Conservation (phyloP, 2,888 invertebrate genomes). For the Eledone cirrhosa region DNA sequence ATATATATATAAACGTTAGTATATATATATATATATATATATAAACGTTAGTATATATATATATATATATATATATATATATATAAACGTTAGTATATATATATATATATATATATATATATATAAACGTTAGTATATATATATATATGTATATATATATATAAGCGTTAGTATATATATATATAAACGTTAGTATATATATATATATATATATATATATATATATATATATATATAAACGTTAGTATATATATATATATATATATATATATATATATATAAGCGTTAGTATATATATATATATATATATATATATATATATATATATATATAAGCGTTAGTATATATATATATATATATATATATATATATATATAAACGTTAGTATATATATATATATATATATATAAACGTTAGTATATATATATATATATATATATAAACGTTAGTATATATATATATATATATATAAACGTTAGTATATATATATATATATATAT, state of each 20-base stretch:
- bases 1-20: neutral
- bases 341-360: neutral
- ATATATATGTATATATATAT: neutral
- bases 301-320: neutral
- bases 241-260: neutral
- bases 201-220: constrained; percentile 12
- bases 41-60: neutral
- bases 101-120: constrained; percentile 9
- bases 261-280: neutral
- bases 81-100: neutral
- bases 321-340: neutral
- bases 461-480: neutral
- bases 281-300: constrained; percentile 8
- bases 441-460: neutral
- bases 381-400: neutral
- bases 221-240: constrained; percentile 1
- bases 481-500: constrained; percentile 8
- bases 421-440: neutral
- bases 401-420: neutral
- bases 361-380: neutral
- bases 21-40: neutral
- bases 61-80: neutral
- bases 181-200: neutral
- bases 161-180: neutral
- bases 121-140: neutral